Evolutionary conservation across 2,113 vertebrate species (phyloP), one percentile per base, ranked within the genome.

Genomic region (Halichoeres trimaculatus): DNA sequence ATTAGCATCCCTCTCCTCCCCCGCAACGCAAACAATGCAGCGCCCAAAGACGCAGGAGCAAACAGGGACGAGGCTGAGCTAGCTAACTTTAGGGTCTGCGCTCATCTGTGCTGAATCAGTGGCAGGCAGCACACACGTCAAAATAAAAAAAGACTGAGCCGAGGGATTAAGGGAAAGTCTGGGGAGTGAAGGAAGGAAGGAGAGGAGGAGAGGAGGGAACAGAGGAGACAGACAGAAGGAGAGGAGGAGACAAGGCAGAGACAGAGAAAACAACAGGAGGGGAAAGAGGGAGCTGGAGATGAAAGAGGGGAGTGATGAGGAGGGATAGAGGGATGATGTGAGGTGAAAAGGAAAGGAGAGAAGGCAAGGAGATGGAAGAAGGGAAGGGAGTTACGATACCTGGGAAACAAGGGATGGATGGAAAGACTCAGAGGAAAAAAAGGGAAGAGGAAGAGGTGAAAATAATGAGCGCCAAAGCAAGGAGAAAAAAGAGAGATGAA

Each of bases 1-100:
- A 88, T 90, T 86, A 88, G 84, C 79, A 74, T 76, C 84, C 78
- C 67, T 71, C 61, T 83, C 74, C 74, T 76, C 87, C 76, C 70
- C 76, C 66, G 57, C 85, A 52, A 74, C 58, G 47, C 81, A 87
- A 83, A 89, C 89, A 87, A 81, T 74, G 68, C 55, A 3, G 58
- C 66, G 30, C 58, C 77, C 51, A 58, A 57, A 80, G 70, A 79
- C 45, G 8, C 53, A 53, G 72, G 63, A 73, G 85, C 83, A 80
- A 86, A 82, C 70, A 9, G 74, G 83, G 81, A 85, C 55, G n/a
- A 73, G 69, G 64, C 76, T 70, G n/a, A 70, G 78, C 61, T 70
- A 23, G 63, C 78, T 74, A 79, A 78, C 80, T 85, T 81, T 50
- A 73, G 65, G 43, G 50, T 55, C 77, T 65, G 54, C 1, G 2